Base-by-base conservation (phyloP, 1,140 invertebrate species). In the Plectrocnemia conspersa region DNA sequence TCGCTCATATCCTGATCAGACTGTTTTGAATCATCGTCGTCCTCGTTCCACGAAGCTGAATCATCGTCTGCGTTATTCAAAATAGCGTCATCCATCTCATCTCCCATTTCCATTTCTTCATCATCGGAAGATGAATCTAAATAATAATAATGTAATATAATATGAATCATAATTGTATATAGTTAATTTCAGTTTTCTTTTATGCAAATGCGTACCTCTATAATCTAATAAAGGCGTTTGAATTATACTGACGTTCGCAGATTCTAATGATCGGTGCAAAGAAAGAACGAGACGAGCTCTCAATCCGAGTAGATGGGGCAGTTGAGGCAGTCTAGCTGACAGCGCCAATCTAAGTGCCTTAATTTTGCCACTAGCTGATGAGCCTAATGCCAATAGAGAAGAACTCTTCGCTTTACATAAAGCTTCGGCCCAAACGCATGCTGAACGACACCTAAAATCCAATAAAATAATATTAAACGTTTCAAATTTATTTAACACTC, bases 111-210 rank as follows among this genome's bases (percentile, higher is more conserved):
- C n/a, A n/a, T n/a, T n/a, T n/a, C n/a, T n/a, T 72, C 71, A 16
- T 71, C 69, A 19, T 69, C 70, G n/a, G 71, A 72, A 29, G 72
- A 73, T 2, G 69, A 62, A 47, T 74, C 72, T 74, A 52, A 4
- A 61, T 54, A 54, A 42, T 44, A 42, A n/a, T n/a, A n/a, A n/a
- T n/a, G n/a, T n/a, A 54, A 21, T 29, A 22, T 24, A 32, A 48
- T 24, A 23, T 7, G 32, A 41, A 9, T 1, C 5, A n/a, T 13
- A 35, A 18, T 47, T 10, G 29, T 6, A 2, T 33, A 33, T 15
- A 27, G 16, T 29, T 25, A 47, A 3, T 15, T 41, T 4, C 21
- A 41, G 7, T 15, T 9, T 38, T 15, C 5, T 38, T 9, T 38
- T 9, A 38, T 9, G 7, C 7, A 38, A 38, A 7, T 6, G 15